Percentiles rank a stretch among this genome's conserved stretches.
Evolutionary conservation across 1,140 invertebrate genomes (phyloP).

Genomic region (Dinothrombium tinctorium): DNA sequence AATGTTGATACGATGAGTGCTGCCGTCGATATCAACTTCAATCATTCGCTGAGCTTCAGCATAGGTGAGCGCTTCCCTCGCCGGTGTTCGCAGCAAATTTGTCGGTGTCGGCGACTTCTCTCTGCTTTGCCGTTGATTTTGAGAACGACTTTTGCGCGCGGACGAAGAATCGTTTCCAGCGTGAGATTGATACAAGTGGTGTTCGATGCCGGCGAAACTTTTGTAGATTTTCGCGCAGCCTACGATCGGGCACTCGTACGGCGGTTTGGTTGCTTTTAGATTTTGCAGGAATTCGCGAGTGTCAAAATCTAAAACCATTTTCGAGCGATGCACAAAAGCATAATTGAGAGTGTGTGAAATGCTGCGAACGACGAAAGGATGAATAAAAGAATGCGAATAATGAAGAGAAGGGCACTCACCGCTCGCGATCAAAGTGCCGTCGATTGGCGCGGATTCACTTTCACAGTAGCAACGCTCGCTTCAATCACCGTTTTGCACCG

Average conservation of each 20-base stretch:
- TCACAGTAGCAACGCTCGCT: too few relatives aligned
- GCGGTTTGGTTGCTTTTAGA: conserved; percentile 35
- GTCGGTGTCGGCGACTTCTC: conserved; percentile 18
- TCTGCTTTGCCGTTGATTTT: conserved; percentile 13
- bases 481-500: too few relatives aligned
- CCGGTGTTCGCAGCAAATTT: conserved; percentile 16
- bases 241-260: conserved; percentile 55
- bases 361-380: too few relatives aligned
- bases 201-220: conserved; percentile 55
- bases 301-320: conserved; percentile 52
- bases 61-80: conserved; percentile 33
- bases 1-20: conserved; percentile 27
- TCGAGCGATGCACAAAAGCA: too few relatives aligned
- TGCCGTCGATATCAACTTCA: conserved; percentile 53
- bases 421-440: too few relatives aligned
- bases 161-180: background rate
- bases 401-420: too few relatives aligned
- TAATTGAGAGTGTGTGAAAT: too few relatives aligned
- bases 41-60: conserved; percentile 55
- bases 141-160: background rate
- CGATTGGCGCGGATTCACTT: too few relatives aligned
- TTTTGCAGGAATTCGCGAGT: conserved; percentile 57
- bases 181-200: conserved; percentile 33
- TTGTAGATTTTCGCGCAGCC: conserved; percentile 63
- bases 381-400: too few relatives aligned